Conservation (phyloP, 2,113 vertebrate genomes). For the Halichoerus grypus region DNA sequence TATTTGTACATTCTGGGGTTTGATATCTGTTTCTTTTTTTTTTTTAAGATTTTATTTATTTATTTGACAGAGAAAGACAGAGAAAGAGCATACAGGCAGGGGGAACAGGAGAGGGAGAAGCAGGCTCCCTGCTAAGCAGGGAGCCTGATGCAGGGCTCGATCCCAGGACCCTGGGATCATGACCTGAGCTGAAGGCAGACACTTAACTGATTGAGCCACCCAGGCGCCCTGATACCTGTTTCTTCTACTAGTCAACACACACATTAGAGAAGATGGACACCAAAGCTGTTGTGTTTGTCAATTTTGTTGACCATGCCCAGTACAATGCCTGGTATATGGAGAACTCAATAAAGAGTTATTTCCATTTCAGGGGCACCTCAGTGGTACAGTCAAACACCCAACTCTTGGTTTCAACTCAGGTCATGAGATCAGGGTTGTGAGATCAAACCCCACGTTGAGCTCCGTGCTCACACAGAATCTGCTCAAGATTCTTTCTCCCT, state of each 20-base stretch:
- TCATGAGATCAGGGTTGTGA: background rate
- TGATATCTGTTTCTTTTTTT: background rate
- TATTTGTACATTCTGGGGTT: background rate
- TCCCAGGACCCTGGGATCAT: too few species aligned
- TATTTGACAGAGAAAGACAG: too few species aligned
- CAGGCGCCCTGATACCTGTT: background rate
- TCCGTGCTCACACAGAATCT: background rate
- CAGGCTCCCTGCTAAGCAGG: too few species aligned
- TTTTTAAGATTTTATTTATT: too few species aligned
- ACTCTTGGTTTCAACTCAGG: background rate
- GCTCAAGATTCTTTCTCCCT: too few species aligned
- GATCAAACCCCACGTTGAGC: too few species aligned
- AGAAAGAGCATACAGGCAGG: too few species aligned
- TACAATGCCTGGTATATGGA: fast-evolving
- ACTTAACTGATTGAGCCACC: too few species aligned
- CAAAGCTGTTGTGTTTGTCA: too few species aligned
- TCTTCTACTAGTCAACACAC: background rate
- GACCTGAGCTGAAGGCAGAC: too few species aligned
- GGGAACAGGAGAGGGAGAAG: too few species aligned
- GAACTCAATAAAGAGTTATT: background rate
- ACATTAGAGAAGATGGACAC: background rate
- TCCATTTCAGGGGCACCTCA: background rate
- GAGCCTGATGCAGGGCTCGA: too few species aligned
- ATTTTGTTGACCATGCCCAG: background rate
- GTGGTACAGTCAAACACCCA: background rate